phyloP scores from a whole-genome alignment of 1,140 invertebrate species.

The Polypedilum pembai region DNA sequence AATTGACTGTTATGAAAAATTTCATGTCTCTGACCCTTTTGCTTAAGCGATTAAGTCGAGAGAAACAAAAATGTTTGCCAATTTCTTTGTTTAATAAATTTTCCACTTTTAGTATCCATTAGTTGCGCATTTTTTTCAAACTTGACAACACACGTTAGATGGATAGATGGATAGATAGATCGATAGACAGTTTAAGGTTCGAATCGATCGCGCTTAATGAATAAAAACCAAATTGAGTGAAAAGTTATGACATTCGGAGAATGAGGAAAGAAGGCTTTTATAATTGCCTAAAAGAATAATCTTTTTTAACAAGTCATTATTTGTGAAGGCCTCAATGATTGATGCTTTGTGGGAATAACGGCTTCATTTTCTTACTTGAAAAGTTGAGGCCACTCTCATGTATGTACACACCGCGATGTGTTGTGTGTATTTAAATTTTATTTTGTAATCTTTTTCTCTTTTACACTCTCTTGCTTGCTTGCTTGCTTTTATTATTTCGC shows the following conservation, averaged over 20 bases:
- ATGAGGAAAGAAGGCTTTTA: constrained; percentile 17
- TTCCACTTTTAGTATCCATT: background rate
- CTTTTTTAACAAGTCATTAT: constrained; percentile 14
- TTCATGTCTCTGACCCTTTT: too few relatives aligned
- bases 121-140: constrained; percentile 5
- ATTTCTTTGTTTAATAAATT: background rate
- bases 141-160: background rate
- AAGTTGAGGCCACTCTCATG: background rate
- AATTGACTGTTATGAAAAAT: too few relatives aligned
- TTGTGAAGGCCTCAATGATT: background rate
- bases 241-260: constrained; percentile 18
- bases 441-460: too few relatives aligned
- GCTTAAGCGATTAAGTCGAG: too few relatives aligned
- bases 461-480: background rate
- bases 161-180: background rate
- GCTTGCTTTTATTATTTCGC: background rate
- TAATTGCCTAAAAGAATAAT: constrained; percentile 19
- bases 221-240: constrained; percentile 12
- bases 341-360: constrained; percentile 16
- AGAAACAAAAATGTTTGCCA: background rate
- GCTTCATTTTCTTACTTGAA: constrained; percentile 10
- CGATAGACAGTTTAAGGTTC: constrained; percentile 16
- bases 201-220: constrained; percentile 16
- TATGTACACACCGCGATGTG: background rate
- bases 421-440: constrained; percentile 19